Conservation (phyloP, 2,888 invertebrate genomes). For the Drosophila borborema region DNA sequence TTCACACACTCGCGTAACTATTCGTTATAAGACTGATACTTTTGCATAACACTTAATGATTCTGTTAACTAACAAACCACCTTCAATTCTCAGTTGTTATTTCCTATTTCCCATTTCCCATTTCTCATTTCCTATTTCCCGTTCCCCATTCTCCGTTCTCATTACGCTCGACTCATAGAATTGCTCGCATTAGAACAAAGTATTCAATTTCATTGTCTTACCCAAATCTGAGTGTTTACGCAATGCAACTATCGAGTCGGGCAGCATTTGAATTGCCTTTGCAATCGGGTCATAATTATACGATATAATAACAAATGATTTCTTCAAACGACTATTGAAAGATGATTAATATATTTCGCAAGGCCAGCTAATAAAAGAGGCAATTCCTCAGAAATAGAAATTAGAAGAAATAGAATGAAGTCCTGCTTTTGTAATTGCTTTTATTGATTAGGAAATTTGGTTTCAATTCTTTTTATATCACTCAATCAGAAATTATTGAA, state of each 20-base stretch:
- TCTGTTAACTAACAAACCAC: background rate
- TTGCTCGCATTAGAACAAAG: background rate
- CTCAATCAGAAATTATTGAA: too few species aligned
- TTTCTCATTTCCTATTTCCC: background rate
- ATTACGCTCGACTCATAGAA: background rate
- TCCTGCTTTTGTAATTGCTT: background rate
- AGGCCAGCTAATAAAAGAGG: background rate
- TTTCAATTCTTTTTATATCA: background rate
- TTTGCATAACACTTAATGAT: conserved; percentile 12
- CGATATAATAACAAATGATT: background rate
- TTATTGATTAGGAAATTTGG: background rate
- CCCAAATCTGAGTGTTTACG: background rate
- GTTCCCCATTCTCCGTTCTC: background rate
- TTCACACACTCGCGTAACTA: background rate
- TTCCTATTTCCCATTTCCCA: background rate
- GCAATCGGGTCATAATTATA: background rate
- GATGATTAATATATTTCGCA: background rate
- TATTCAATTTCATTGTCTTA: background rate
- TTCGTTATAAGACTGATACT: background rate
- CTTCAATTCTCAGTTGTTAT: background rate
- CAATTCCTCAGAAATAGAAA: background rate
- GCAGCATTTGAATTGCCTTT: background rate
- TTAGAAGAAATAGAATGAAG: background rate
- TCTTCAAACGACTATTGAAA: background rate
- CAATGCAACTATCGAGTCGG: background rate